Conservation (phyloP, 2,797 vertebrate genomes). For the Thamnophis elegans region DNA sequence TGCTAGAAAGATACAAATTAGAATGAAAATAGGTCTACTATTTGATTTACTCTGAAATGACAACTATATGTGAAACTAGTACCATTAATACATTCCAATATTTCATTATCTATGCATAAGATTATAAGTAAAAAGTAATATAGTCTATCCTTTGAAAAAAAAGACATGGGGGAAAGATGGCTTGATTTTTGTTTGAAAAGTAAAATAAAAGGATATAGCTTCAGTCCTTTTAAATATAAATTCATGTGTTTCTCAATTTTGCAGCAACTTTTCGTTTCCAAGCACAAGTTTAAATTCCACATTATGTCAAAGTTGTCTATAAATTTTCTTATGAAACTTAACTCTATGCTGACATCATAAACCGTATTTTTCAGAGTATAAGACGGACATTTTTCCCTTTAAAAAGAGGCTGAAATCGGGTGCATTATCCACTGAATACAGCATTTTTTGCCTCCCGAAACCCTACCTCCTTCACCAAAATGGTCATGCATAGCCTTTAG, state of each 20-base stretch:
- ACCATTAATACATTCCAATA: not conserved
- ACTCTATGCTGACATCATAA: slow-evolving; percentile 21
- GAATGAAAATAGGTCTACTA: not conserved
- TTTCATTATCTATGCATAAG: too few species aligned
- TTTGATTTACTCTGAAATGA: not conserved
- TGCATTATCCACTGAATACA: too few species aligned
- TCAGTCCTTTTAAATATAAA: not conserved
- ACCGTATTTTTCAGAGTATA: too few species aligned
- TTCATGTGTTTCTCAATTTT: slow-evolving; percentile 41
- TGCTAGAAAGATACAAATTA: not conserved
- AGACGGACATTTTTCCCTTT: too few species aligned
- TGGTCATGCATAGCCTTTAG: too few species aligned
- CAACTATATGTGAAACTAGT: not conserved
- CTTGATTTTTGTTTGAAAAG: not conserved
- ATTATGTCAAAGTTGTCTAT: not conserved
- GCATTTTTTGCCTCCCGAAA: too few species aligned
- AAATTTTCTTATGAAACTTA: slow-evolving; percentile 32
- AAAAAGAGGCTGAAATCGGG: too few species aligned
- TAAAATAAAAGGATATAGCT: not conserved
- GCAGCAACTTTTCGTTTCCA: slow-evolving; percentile 34
- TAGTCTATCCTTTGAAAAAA: not conserved
- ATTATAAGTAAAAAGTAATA: not conserved
- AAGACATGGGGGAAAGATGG: not conserved
- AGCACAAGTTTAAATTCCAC: slow-evolving; percentile 36
- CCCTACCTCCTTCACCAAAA: too few species aligned